Conservation (phyloP, 2,113 vertebrate genomes). For the Dascyllus trimaculatus region DNA sequence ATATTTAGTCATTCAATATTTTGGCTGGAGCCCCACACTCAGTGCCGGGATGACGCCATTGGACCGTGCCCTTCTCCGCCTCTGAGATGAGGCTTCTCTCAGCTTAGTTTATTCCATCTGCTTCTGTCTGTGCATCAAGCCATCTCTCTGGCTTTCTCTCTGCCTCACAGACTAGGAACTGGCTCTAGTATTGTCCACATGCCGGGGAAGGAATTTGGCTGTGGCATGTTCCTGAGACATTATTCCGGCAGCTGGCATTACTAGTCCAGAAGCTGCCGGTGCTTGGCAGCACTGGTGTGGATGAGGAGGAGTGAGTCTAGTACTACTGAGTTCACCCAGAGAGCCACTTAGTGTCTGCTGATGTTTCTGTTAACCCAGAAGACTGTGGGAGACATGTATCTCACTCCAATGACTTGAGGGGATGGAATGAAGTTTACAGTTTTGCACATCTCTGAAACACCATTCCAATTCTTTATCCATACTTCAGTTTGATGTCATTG, state of each 20-base stretch:
- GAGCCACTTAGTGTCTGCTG: constrained; percentile 21
- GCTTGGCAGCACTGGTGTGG: constrained; percentile 30
- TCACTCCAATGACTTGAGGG: not conserved
- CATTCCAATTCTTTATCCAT: not conserved
- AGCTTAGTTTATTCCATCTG: constrained; percentile 68
- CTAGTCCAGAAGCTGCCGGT: constrained; percentile 47
- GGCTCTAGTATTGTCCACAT: constrained; percentile 69
- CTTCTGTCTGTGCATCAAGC: constrained; percentile 49
- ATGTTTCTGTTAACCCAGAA: constrained; percentile 1
- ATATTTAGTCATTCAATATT: constrained; percentile 50
- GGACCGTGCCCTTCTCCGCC: constrained; percentile 39
- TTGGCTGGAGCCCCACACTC: constrained; percentile 28
- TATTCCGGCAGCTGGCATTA: constrained; percentile 72
- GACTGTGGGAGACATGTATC: not conserved
- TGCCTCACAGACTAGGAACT: constrained; percentile 60
- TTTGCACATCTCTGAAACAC: not conserved
- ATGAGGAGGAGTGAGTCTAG: constrained; percentile 34
- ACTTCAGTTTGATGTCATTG: not conserved
- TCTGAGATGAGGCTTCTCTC: constrained; percentile 48
- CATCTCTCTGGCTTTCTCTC: constrained; percentile 37
- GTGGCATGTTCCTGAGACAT: constrained; percentile 53
- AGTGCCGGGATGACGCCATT: constrained; percentile 4
- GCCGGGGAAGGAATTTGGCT: constrained; percentile 71
- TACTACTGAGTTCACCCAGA: constrained; percentile 40
- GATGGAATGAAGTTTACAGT: not conserved